These are phyloP conservation scores for Meloidogyne chitwoodi DNA, from an alignment of 1,140 invertebrate species.

Conservation along the genomic window DNA sequence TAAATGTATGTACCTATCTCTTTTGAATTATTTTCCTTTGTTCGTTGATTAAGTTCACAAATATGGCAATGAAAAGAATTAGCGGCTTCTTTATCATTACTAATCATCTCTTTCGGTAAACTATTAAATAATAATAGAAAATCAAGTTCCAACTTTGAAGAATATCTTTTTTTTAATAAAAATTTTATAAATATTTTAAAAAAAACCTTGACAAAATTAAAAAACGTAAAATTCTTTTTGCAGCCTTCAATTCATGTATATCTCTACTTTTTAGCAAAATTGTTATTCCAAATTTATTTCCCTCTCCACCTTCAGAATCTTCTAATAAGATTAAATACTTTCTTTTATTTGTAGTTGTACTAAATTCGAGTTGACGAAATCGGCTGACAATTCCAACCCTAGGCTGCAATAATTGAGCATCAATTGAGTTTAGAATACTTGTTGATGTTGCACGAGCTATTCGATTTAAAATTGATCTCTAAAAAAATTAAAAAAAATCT, in stretches of 20 bases:
- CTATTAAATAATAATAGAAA: constrained; percentile 50
- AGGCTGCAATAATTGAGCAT: constrained; percentile 75
- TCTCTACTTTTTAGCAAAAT: constrained; percentile 67
- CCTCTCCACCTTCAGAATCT: constrained; percentile 47
- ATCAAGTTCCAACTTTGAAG: constrained; percentile 39
- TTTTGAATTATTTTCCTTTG: background rate
- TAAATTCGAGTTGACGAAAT: constrained; percentile 75
- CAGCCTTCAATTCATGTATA: constrained; percentile 70
- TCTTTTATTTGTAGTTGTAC: constrained; percentile 64
- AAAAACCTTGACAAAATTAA: constrained; percentile 38
- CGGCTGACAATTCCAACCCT: constrained; percentile 78
- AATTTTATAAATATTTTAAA: background rate
- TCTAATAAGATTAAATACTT: constrained; percentile 43
- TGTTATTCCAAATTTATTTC: constrained; percentile 10
- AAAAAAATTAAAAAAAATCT: background rate
- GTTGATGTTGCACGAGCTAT: constrained; percentile 77
- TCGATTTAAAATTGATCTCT: constrained; percentile 73
- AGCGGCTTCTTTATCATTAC: background rate
- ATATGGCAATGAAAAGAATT: constrained; percentile 24
- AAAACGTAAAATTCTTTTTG: constrained; percentile 55
- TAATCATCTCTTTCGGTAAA: constrained; percentile 1
- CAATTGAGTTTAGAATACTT: constrained; percentile 81
- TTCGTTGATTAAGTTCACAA: constrained; percentile 30
- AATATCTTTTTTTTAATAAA: constrained; percentile 16
- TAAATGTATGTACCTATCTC: background rate